phyloP scores from a whole-genome alignment of 2,797 vertebrate genomes.

The Mergus octosetaceus region DNA sequence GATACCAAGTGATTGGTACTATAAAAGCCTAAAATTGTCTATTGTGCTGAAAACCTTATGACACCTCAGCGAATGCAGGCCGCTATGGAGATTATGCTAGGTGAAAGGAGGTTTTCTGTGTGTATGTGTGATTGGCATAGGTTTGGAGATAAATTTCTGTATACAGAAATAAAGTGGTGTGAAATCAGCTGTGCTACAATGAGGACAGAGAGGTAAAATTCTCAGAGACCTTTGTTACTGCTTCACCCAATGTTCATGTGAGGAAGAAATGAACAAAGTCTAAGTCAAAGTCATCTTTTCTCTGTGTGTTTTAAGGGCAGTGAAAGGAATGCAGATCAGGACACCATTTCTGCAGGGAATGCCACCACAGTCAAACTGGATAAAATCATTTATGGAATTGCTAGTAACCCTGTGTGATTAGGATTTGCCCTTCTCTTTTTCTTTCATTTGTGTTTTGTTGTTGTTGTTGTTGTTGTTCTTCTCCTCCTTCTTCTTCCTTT shows the following conservation, averaged over 20 bases:
- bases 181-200: background rate
- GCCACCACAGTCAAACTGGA: conserved; percentile 22
- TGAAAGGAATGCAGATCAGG: conserved; percentile 54
- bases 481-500: background rate
- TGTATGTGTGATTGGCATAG: background rate
- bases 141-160: background rate
- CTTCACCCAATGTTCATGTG: background rate
- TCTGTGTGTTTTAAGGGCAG: background rate
- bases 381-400: conserved; percentile 53
- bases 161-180: background rate
- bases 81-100: background rate
- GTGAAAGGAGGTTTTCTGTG: background rate
- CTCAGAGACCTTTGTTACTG: background rate
- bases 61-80: background rate
- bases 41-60: background rate
- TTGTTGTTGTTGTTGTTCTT: background rate
- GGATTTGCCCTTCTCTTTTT: background rate
- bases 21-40: background rate
- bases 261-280: conserved; percentile 2
- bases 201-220: background rate
- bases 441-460: background rate
- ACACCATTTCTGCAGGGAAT: conserved; percentile 38
- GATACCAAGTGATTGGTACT: background rate
- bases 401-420: conserved; percentile 23
- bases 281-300: conserved; percentile 6